Base-by-base conservation (phyloP, 2,888 invertebrate genomes). In the Altica lythri region DNA sequence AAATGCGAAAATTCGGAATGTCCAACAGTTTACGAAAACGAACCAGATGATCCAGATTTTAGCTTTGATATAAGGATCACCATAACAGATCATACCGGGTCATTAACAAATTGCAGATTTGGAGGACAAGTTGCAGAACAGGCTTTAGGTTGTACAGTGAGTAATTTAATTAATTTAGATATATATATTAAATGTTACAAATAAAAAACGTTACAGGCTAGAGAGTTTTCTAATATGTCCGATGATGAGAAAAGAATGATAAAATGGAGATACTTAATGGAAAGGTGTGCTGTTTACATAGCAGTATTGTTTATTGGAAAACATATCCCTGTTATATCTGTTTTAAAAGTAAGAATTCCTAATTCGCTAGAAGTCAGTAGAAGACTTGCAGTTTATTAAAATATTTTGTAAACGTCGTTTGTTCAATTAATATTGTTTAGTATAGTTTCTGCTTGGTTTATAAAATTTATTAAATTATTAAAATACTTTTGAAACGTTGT, bases 71-170 rank as follows among this genome's bases (percentile, higher is more conserved):
- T 89, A n/a, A 79, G 79, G 47, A 76, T 89, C 1, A 80, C 80
- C 2, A 76, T 88, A 29, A 79, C 83, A 5, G 89, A 89, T 71
- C 86, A 87, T 58, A 88, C 88, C 0, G 88, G 88, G 5, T 84
- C 85, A 17, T 62, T 89, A 12, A 69, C 74, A 0, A 84, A 79
- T 55, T 74, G 85, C 42, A 78, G 82, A 6, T 75, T 89, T 6
- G 80, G 79, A 16, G 78, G 84, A n/a, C 75, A 75, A 49, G 73
- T 79, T 34, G 81, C 88, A 1, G 84, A 84, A 68, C 78, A 78
- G n/a, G 72, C 83, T 6, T 72, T 89, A 5, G 80, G 80, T 37
- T 78, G 81, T 60, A 76, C 79, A 12, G 85, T 85, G 77, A 77
- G 76, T 42, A 17, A 12, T 44, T 18, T 10, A 18, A 18, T 38